These are phyloP conservation scores for Aurelia aurita DNA, from an alignment of 30 jellyfish, hydroid and myxozoan species.

Conservation along the genomic window DNA sequence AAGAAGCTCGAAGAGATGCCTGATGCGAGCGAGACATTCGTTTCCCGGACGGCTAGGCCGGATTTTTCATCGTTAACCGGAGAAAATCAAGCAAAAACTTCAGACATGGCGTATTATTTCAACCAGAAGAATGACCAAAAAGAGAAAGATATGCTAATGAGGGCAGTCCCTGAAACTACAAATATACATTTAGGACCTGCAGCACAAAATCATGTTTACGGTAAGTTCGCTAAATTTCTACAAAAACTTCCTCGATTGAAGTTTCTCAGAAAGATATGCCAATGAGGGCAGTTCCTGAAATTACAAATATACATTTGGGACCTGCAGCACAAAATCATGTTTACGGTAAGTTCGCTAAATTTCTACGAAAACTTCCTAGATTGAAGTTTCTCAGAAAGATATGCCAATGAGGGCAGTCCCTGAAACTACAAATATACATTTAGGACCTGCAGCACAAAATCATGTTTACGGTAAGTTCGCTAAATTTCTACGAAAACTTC, in stretches of 20 bases:
- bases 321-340: not conserved
- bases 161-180: slow-evolving; percentile 44
- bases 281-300: slow-evolving; percentile 52
- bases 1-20: slow-evolving; percentile 66
- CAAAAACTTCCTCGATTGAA: too few species aligned
- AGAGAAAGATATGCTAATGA: slow-evolving; percentile 41
- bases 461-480: slow-evolving; percentile 34
- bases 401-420: slow-evolving; percentile 60
- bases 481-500: too few species aligned
- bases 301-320: not conserved
- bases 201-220: not conserved
- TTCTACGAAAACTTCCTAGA: not conserved
- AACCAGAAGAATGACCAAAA: slow-evolving; percentile 58
- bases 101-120: slow-evolving; percentile 65
- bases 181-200: not conserved
- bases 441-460: not conserved
- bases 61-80: slow-evolving; percentile 67
- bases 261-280: slow-evolving; percentile 15
- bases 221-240: slow-evolving; percentile 32
- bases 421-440: not conserved
- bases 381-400: slow-evolving; percentile 6
- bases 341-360: slow-evolving; percentile 27
- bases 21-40: slow-evolving; percentile 61
- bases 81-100: slow-evolving; percentile 34
- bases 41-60: slow-evolving; percentile 63